Evolutionary conservation across 92 coral and sea anemone genomes (phyloP).

Genomic region (Pocillopora grandis): DNA sequence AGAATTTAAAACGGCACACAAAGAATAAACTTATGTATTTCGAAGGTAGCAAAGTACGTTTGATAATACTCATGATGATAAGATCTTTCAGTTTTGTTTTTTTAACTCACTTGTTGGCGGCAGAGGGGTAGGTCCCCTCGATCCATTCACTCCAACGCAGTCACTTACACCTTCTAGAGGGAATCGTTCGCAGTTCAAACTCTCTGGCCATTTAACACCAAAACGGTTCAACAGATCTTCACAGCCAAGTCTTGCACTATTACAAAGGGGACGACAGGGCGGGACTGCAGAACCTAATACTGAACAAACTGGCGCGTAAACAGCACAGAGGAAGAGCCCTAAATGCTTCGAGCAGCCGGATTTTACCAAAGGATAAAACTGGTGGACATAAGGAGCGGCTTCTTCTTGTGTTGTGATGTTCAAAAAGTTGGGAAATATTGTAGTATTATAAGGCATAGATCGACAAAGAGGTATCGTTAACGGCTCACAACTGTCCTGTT

Average conservation of each 20-base stretch:
- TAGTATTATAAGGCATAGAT: conserved; percentile 73
- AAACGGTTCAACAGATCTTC: conserved; percentile 53
- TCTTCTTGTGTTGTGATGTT: neutral
- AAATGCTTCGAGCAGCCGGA: conserved; percentile 77
- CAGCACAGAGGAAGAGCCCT: conserved; percentile 83
- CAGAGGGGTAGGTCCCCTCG: conserved; percentile 33
- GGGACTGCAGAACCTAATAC: conserved; percentile 60
- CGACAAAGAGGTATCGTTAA: conserved; percentile 70
- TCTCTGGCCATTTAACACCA: conserved; percentile 76
- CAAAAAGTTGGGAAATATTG: conserved; percentile 47
- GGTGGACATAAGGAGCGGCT: conserved; percentile 6
- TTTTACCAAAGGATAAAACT: conserved; percentile 72
- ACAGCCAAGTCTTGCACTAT: conserved; percentile 74
- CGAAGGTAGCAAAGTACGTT: neutral
- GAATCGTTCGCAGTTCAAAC: conserved; percentile 67
- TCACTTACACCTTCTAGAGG: conserved; percentile 58
- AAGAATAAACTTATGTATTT: too few relatives aligned
- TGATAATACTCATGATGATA: neutral
- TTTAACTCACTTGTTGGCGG: conserved; percentile 32
- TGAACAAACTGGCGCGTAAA: conserved; percentile 85
- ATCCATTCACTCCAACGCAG: conserved; percentile 58
- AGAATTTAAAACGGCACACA: too few relatives aligned
- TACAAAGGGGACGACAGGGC: conserved; percentile 87
- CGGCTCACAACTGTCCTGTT: conserved; percentile 51
- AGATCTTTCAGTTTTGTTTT: conserved; percentile 24